Percentiles rank a stretch among this genome's conserved stretches.
These are phyloP conservation scores for Elephantulus edwardii DNA, from an alignment of 2,113 vertebrate species.

Conservation along the genomic window DNA sequence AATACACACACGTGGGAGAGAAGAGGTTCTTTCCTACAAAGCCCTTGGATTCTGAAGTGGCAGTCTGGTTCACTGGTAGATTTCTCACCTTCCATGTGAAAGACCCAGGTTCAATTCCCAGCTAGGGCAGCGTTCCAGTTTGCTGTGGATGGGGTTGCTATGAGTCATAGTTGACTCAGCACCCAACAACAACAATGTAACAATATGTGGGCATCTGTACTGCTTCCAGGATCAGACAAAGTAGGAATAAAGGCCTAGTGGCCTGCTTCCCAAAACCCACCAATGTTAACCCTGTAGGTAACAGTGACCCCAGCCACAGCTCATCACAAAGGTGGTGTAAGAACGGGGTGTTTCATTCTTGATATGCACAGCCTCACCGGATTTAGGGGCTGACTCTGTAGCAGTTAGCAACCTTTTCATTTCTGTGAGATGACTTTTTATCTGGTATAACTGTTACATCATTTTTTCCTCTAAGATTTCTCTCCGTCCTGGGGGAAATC, in stretches of 20 bases:
- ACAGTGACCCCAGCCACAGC: neutral
- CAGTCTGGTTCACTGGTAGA: neutral
- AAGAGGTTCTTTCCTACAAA: neutral
- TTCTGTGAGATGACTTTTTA: slow-evolving; percentile 10
- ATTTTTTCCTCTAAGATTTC: slow-evolving; percentile 19
- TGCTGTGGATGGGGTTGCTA: no score
- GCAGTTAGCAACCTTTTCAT: no score
- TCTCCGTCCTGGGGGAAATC: slow-evolving; percentile 8
- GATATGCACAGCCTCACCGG: neutral
- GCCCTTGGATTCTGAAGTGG: neutral
- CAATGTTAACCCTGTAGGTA: neutral
- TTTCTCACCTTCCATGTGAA: neutral
- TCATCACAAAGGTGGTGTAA: neutral
- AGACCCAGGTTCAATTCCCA: neutral
- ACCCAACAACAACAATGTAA: neutral
- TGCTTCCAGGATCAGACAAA: neutral
- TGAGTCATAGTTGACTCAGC: no score
- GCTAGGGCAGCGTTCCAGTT: no score
- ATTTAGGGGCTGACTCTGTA: neutral
- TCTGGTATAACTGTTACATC: slow-evolving; percentile 16
- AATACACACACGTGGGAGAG: fast-evolving
- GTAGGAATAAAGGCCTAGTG: neutral
- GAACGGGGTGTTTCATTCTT: neutral
- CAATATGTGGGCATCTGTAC: neutral
- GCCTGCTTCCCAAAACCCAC: neutral